A percentile compares a stretch with the other conserved stretches of the same genome.
Conservation (phyloP, 2,797 vertebrate species). For the Coilia nasus region DNA sequence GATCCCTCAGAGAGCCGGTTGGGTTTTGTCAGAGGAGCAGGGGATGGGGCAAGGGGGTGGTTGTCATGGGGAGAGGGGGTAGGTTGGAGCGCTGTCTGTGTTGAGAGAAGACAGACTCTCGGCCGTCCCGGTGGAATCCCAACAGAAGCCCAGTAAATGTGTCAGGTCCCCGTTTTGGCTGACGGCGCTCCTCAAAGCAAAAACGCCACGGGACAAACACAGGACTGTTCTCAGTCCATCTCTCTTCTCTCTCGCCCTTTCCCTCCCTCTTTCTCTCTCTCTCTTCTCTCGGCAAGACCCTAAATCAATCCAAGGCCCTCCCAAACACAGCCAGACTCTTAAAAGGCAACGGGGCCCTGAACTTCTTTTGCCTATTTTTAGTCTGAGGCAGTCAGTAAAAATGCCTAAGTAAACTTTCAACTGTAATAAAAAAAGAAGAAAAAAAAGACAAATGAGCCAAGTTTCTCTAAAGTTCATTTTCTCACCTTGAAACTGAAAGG, state of each 20-base stretch:
- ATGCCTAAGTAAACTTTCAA: not conserved
- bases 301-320: not conserved
- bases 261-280: not conserved
- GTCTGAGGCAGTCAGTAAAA: slow-evolving; percentile 1
- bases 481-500: not conserved
- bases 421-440: not conserved
- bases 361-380: slow-evolving; percentile 6
- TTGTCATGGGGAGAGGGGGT: not conserved
- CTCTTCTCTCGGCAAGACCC: not conserved
- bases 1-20: not conserved
- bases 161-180: slow-evolving; percentile 5
- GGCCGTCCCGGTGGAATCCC: not conserved
- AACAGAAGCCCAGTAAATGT: slow-evolving; percentile 33
- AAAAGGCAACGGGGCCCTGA: not conserved
- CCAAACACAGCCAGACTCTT: slow-evolving; percentile 9
- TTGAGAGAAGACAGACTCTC: slow-evolving; percentile 34
- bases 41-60: not conserved
- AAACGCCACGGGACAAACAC: not conserved
- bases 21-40: not conserved
- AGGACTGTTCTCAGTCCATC: not conserved
- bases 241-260: not conserved
- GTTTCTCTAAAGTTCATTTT: not conserved
- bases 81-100: not conserved
- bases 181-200: not conserved
- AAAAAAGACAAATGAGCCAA: not conserved